Evolutionary conservation across 1,140 invertebrate genomes (phyloP), one percentile per base, ranked within the genome.

Genomic region (Fopius arisanus): DNA sequence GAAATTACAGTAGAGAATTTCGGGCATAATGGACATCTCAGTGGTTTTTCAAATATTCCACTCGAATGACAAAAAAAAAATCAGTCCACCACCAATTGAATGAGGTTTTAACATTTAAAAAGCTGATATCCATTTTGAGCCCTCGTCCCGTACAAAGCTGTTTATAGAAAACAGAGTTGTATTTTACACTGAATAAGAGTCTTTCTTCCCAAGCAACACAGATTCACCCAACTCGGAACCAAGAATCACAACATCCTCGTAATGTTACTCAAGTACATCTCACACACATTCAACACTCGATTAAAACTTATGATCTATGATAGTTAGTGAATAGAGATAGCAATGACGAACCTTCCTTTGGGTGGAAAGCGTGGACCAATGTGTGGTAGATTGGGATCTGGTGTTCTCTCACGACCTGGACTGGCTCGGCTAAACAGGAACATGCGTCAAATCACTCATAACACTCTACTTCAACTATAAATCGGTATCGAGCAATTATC

Each of bases 291-390:
- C 21, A 14, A 73, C 59, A 67, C 70, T 69, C 6, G 12, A 16
- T 59, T 12, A 59, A 59, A 21, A 7, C 12, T 10, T 59, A 59
- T 48, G 41, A 62, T 9, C 16, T 40, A 54, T 14, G 28, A 75
- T 70, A 72, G 16, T 48, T 48, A 48, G 43, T 48, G n/a, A 7
- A 48, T 48, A 63, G 33, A 76, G 67, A 69, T 70, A 65, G 19
- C 33, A 54, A 69, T 77, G 75, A 86, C 90, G 88, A 89, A 93
- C 91, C 92, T 93, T 90, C 92, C 93, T 91, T 91, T 92, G 62
- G 94, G 91, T 89, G 94, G 93, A 89, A 96, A 96, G 84, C 94
- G 89, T 69, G 95, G 95, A 77, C 95, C 95, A 88, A 94, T 94
- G 89, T 96, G 95, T 75, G 94, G 95, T 87, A 95, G 91, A 79